Evolutionary conservation across 2,113 vertebrate species (phyloP).

Genomic region (Bufo gargarizans): DNA sequence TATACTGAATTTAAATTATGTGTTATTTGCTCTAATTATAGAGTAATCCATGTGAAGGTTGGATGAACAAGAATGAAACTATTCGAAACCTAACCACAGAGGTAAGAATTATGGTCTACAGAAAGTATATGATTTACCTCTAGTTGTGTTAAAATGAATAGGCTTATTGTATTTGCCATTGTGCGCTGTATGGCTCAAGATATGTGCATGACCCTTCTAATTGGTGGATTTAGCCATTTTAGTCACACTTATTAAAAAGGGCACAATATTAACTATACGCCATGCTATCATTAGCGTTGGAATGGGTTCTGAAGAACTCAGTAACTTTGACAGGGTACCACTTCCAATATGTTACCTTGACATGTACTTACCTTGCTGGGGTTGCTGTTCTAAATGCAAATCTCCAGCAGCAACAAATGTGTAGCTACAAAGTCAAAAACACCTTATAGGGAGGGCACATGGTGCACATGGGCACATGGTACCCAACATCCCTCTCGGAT

Average conservation of each 20-base stretch:
- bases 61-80: constrained; percentile 75
- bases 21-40: constrained; percentile 53
- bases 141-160: background rate
- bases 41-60: constrained; percentile 73
- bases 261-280: no score
- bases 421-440: no score
- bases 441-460: no score
- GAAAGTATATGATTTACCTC: background rate
- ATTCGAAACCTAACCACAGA: constrained; percentile 72
- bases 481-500: no score
- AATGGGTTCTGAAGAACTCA: no score
- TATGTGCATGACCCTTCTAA: background rate
- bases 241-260: background rate
- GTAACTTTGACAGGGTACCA: no score
- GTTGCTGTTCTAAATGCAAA: no score
- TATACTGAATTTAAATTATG: background rate
- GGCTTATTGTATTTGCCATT: background rate
- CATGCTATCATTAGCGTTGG: no score
- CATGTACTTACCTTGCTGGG: no score
- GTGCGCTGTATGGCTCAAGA: background rate
- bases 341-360: no score
- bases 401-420: no score
- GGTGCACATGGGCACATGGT: no score
- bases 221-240: background rate
- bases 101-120: constrained; percentile 61